Base-by-base conservation (phyloP, 2,888 invertebrate species). In the Coelopa pilipes region DNA sequence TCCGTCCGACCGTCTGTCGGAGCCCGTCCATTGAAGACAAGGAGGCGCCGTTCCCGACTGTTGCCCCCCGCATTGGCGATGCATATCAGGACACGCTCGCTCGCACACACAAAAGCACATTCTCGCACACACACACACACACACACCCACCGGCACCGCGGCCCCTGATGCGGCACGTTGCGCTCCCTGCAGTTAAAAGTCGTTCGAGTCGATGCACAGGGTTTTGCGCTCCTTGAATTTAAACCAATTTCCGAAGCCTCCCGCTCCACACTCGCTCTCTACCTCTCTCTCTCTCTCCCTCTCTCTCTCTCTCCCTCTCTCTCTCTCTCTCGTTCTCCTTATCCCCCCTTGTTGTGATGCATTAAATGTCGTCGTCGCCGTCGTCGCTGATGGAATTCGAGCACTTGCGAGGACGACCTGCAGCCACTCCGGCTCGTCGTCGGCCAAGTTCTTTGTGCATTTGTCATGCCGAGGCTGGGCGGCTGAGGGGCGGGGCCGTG, bases 171-270 rank as follows among this genome's bases (percentile, higher is more conserved):
- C 50, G 12, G 62, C 34, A 63, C 45, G 70, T 62, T 70, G 49
- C 50, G 47, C 71, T 65, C 46, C 63, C 63, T 71, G 45, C 65
- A 63, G 53, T 71, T 63, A 57, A 71, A 71, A 71, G 71, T 71
- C 63, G 46, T 65, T 46, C 71, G 71, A 65, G 63, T 71, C 46
- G 71, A 13, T 71, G 71, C 71, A 55, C 65, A 71, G 55, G 46
- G 65, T 71, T 65, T 71, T 71, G 63, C 65, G 65, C 55, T 65
- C 55, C 65, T 71, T 71, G 65, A 71, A 65, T 71, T 71, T 63
- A 71, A 71, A 71, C 53, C 63, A 71, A 65, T 57, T 71, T 65
- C 47, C 55, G 65, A 53, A 13, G 50, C 24, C 21, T 45, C 55
- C 17, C 17, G 53, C 15, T 53, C 55, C 19, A 24, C 55, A 19